Percentiles rank a stretch among this genome's conserved stretches.
Evolutionary conservation across 2,113 vertebrate genomes (phyloP).

Genomic region (Microcebus griseorufus): DNA sequence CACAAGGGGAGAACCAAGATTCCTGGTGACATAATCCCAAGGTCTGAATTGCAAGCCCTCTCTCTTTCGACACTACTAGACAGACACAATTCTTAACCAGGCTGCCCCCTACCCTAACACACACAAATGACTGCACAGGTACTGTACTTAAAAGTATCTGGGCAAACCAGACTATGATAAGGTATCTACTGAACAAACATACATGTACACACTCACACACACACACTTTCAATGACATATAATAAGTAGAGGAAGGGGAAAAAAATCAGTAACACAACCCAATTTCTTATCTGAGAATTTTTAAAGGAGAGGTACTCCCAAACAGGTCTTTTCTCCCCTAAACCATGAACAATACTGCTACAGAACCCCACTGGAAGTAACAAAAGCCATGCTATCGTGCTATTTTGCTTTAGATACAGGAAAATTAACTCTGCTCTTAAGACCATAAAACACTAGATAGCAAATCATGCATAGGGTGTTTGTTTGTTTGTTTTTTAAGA

Average conservation of each 20-base stretch:
- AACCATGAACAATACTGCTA: slow-evolving; percentile 4
- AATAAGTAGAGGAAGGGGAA: neutral
- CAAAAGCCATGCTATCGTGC: neutral
- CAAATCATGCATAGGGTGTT: neutral
- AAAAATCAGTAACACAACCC: slow-evolving; percentile 31
- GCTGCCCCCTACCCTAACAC: neutral
- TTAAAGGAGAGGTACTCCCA: slow-evolving; percentile 20
- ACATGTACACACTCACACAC: neutral
- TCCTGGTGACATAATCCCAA: slow-evolving; percentile 40
- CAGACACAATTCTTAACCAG: neutral
- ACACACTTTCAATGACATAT: neutral
- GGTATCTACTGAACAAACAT: slow-evolving; percentile 12
- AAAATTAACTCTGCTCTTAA: slow-evolving; percentile 36
- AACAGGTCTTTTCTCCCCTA: neutral
- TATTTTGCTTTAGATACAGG: slow-evolving; percentile 22
- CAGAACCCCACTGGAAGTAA: neutral
- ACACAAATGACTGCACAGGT: slow-evolving; percentile 51
- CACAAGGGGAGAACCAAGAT: slow-evolving; percentile 32
- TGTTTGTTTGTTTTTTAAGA: slow-evolving; percentile 6
- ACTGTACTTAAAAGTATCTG: slow-evolving; percentile 42
- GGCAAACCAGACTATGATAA: slow-evolving; percentile 34
- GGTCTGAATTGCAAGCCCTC: slow-evolving; percentile 7
- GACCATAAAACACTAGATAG: neutral
- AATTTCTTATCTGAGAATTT: slow-evolving; percentile 48
- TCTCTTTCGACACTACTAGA: neutral